Conservation (phyloP, 2,888 invertebrate species). For the Stenchaetothrips biformis region DNA sequence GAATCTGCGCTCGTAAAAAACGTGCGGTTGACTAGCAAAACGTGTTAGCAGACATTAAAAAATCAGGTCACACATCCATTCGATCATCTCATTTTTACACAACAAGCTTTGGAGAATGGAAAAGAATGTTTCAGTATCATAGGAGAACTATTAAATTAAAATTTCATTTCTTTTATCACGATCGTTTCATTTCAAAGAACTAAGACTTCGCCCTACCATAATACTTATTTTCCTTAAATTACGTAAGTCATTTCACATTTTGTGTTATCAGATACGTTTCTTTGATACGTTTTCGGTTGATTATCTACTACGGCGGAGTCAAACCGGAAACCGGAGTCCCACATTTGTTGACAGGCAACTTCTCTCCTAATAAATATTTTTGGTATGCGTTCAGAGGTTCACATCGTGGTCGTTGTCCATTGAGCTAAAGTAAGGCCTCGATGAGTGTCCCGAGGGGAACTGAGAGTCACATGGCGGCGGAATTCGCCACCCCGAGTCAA, state of each 20-base stretch:
- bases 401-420: not conserved
- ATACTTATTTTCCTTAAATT: not conserved
- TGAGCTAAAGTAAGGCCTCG: not conserved
- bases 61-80: not conserved
- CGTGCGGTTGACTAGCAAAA: constrained; percentile 18
- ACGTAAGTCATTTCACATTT: not conserved
- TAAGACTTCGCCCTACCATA: not conserved
- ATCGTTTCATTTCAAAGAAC: not conserved
- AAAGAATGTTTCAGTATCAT: not conserved
- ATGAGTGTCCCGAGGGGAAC: not conserved
- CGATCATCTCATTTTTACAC: not conserved
- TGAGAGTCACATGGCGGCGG: not conserved
- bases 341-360: not conserved
- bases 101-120: not conserved
- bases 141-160: not conserved
- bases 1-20: constrained; percentile 3
- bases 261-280: not conserved
- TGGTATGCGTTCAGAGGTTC: not conserved
- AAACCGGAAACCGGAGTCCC: not conserved
- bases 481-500: not conserved
- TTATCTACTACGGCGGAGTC: not conserved
- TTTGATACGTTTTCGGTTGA: not conserved
- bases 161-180: not conserved
- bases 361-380: constrained; percentile 2
- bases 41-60: not conserved